Evolutionary conservation across 2,113 vertebrate species (phyloP).

Genomic region (Heptranchias perlo): DNA sequence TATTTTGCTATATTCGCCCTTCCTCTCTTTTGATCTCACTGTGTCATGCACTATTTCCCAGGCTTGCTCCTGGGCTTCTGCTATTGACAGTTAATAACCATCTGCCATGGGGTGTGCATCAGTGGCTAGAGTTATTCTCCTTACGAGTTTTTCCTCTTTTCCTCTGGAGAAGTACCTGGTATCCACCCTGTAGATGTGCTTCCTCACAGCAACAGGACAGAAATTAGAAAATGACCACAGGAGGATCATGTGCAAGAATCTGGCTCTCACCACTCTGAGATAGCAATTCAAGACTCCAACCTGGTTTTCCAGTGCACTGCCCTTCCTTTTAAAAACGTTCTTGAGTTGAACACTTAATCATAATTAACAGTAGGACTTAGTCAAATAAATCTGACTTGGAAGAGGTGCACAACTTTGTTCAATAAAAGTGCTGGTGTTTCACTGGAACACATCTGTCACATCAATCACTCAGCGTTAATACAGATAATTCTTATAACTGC

Average conservation of each 20-base stretch:
- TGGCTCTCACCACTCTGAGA: not conserved
- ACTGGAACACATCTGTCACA: not conserved
- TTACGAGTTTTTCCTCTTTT: not conserved
- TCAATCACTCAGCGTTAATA: not conserved
- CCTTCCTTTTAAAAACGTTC: not conserved
- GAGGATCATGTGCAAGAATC: not conserved
- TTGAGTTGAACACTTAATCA: not conserved
- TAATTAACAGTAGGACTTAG: not conserved
- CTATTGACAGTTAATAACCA: not conserved
- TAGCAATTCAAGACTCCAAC: not conserved
- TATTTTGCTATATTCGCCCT: not conserved
- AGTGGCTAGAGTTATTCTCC: not conserved
- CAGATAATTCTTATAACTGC: not conserved
- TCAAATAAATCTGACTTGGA: not conserved
- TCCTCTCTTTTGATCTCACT: not conserved
- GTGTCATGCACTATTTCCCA: not conserved
- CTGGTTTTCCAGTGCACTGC: not conserved
- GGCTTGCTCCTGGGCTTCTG: not conserved
- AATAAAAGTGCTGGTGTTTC: not conserved
- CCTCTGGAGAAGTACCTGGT: not conserved
- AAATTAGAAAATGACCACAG: slow-evolving; percentile 24
- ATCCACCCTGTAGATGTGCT: not conserved
- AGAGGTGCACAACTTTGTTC: not conserved
- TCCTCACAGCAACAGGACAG: slow-evolving; percentile 2
- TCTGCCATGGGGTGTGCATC: not conserved